Base-by-base conservation (phyloP, 1,140 invertebrate species). In the Drosophila grimshawi region DNA sequence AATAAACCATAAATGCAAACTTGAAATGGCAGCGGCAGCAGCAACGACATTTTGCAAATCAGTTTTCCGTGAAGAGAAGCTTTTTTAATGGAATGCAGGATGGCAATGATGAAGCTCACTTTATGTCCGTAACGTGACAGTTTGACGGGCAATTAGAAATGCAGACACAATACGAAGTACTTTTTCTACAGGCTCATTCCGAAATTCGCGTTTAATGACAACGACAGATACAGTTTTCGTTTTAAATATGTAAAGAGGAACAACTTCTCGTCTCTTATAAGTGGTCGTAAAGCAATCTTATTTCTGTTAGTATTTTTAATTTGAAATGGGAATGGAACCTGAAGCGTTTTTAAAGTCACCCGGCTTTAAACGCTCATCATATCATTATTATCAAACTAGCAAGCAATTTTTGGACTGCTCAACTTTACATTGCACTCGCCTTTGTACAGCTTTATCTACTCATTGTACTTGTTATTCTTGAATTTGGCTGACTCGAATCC, bases 91-190 rank as follows among this genome's bases (percentile, higher is more conserved):
- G 41, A 43, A 32, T 29, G 8, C 19, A 19, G 19, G 19, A 19
- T 57, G 29, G 29, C 7, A 39, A 8, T n/a, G 39, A n/a, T 5
- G 5, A 11, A 32, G 7, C 3, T n/a, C 3, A 30, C 27, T 32
- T 19, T 41, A 45, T 29, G 29, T 30, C 30, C 56, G 41, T 32
- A 35, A 60, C 57, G 29, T 56, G 32, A 55, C 52, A 39, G n/a
- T 46, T 33, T 46, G 41, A 49, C 35, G 30, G 29, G 29, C 60
- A 68, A 68, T 68, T 61, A 68, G 11, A 30, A 33, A 52, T 67
- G 35, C 35, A 51, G 46, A 8, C 46, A 49, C 6, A 30, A 61
- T 49, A 29, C 41, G 4, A 39, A 52, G 19, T 32, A 46, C 11
- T 10, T 19, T 27, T 49, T 57, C 32, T 37, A 66, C 56, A 48